Percentiles rank a stretch among this genome's conserved stretches.
phyloP scores from a whole-genome alignment of 2,888 invertebrate genomes.

The Chrysolina oricalcia region DNA sequence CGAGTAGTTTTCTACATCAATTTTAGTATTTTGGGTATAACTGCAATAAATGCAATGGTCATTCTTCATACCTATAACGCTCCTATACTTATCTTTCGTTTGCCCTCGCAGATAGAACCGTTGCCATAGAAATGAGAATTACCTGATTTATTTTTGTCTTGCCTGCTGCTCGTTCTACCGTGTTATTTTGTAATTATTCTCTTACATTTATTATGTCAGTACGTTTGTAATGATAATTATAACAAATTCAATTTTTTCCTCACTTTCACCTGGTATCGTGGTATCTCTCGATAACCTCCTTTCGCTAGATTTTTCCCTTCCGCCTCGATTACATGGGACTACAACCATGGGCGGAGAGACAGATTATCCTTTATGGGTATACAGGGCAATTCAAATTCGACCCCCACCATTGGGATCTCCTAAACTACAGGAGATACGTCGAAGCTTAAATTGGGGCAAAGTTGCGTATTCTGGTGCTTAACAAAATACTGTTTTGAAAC shows the following conservation, averaged over 20 bases:
- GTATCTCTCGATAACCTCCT: slow-evolving; percentile 42
- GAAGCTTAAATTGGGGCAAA: no score
- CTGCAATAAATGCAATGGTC: neutral
- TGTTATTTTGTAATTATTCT: slow-evolving; percentile 39
- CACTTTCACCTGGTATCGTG: slow-evolving; percentile 42
- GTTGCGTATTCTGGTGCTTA: no score
- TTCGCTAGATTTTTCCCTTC: slow-evolving; percentile 38
- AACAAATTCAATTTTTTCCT: slow-evolving; percentile 39
- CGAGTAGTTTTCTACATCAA: no score
- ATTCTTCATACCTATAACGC: neutral
- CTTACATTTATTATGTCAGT: slow-evolving; percentile 42
- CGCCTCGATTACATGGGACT: slow-evolving; percentile 24
- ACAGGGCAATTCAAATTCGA: no score
- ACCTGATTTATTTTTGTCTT: slow-evolving; percentile 9
- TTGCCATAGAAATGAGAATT: slow-evolving; percentile 13
- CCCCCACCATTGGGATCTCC: no score
- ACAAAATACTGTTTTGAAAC: no score
- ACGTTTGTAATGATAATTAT: slow-evolving; percentile 41
- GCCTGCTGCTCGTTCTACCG: slow-evolving; percentile 6
- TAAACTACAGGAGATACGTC: no score
- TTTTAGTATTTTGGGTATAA: no score
- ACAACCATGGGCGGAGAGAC: neutral
- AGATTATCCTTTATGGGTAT: neutral
- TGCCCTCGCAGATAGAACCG: neutral
- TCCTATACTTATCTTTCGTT: neutral